Evolutionary conservation across 2,113 vertebrate species (phyloP).

Genomic region (Forbesichthys agassizii): DNA sequence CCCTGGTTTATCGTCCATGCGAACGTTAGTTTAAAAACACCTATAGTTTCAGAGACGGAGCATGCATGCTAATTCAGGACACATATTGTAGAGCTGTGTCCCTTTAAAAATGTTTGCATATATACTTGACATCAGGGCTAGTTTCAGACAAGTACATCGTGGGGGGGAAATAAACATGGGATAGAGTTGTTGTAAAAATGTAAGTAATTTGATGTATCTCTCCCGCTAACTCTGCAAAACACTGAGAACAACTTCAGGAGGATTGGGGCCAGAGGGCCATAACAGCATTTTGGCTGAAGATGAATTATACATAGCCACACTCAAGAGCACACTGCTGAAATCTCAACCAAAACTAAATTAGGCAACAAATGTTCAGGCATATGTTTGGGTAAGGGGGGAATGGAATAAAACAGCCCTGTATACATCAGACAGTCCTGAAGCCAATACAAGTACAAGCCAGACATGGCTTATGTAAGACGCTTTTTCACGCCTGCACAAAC

Average conservation of each 20-base stretch:
- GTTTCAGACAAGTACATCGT: no score
- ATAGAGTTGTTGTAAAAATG: no score
- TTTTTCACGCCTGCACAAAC: background rate
- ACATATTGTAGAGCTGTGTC: no score
- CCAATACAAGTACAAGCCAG: background rate
- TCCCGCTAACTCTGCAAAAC: no score
- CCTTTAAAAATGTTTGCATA: no score
- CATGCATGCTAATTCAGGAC: no score
- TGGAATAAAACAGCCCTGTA: background rate
- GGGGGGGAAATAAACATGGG: no score
- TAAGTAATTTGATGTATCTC: no score
- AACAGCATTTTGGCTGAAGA: background rate
- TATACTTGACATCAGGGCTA: no score
- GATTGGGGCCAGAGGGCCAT: constrained; percentile 9
- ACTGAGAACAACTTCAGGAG: background rate
- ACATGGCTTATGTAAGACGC: background rate
- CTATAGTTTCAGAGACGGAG: no score
- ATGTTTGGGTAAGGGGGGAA: background rate
- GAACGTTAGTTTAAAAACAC: no score
- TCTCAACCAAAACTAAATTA: background rate
- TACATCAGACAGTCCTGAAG: background rate
- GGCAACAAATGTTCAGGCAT: background rate
- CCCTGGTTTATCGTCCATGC: no score
- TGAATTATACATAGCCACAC: background rate
- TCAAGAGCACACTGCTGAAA: constrained; percentile 2